Evolutionary conservation across 2,888 invertebrate species (phyloP).

Genomic region (Mantis religiosa): DNA sequence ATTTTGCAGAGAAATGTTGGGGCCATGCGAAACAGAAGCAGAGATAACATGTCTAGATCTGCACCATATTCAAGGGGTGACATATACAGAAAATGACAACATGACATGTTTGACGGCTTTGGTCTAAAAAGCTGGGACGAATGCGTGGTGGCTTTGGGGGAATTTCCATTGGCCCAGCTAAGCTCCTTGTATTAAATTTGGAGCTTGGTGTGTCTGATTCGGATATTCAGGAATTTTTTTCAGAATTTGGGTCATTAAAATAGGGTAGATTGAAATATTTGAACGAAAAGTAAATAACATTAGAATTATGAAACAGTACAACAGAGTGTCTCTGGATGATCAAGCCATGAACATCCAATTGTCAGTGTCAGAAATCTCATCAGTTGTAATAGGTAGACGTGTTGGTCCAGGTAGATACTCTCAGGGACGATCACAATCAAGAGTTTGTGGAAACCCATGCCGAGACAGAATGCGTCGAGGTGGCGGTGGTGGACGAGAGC

Average conservation of each 20-base stretch:
- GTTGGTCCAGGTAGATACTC: conserved; percentile 43
- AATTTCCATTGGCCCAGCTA: conserved; percentile 63
- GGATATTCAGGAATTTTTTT: conserved; percentile 90
- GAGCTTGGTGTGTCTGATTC: conserved; percentile 97
- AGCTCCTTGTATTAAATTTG: conserved; percentile 91
- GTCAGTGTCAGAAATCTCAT: conserved; percentile 77
- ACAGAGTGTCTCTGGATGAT: too few relatives aligned
- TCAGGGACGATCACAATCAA: conserved; percentile 15
- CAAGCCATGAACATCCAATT: conserved; percentile 93
- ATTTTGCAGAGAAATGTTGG: conserved; percentile 53
- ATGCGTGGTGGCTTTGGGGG: conserved; percentile 42
- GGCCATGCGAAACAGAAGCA: conserved; percentile 33
- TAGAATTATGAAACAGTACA: too few relatives aligned
- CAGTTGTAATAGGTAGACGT: conserved; percentile 45
- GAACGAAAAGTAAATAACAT: too few relatives aligned
- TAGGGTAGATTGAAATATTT: too few relatives aligned
- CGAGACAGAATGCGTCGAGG: conserved; percentile 34
- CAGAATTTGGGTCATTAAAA: too few relatives aligned
- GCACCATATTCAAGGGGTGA: conserved; percentile 70
- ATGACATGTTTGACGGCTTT: conserved; percentile 85
- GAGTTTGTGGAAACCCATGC: conserved; percentile 35
- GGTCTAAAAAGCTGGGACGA: conserved; percentile 43
- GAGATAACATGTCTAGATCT: conserved; percentile 62
- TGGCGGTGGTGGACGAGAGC: conserved; percentile 45
- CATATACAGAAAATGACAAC: conserved; percentile 95